Evolutionary conservation across 2,113 vertebrate species (phyloP).

Genomic region (Bungarus multicinctus): DNA sequence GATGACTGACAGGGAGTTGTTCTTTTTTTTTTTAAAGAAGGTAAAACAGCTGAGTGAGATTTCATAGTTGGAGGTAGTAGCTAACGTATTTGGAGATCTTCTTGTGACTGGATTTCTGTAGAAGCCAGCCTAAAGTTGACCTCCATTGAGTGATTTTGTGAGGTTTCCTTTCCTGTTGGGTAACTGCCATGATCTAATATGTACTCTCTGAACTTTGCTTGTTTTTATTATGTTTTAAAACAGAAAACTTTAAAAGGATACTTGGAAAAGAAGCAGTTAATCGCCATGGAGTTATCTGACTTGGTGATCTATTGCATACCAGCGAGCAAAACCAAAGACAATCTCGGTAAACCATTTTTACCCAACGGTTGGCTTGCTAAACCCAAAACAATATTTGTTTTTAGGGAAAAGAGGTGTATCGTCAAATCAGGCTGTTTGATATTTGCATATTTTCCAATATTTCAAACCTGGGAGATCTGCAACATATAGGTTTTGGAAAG

Average conservation of each 20-base stretch:
- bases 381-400: neutral
- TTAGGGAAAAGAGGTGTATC: neutral
- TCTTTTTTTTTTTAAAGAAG: neutral
- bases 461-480: neutral
- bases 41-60: neutral
- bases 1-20: neutral
- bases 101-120: neutral
- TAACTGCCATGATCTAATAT: neutral
- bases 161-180: neutral
- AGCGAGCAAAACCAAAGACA: slow-evolving; percentile 93
- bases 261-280: slow-evolving; percentile 86
- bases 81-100: neutral
- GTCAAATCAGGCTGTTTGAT: neutral
- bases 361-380: rapidly evolving
- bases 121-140: neutral
- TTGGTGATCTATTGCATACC: slow-evolving; percentile 95
- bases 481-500: neutral
- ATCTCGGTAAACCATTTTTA: slow-evolving; percentile 76
- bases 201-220: neutral
- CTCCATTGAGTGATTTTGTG: neutral
- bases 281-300: slow-evolving; percentile 94
- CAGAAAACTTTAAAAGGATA: slow-evolving; percentile 82
- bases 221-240: neutral
- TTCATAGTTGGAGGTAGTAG: neutral
- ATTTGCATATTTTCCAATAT: neutral